These are phyloP conservation scores for Syrphus vitripennis DNA, from an alignment of 2,888 invertebrate species.

Conservation along the genomic window DNA sequence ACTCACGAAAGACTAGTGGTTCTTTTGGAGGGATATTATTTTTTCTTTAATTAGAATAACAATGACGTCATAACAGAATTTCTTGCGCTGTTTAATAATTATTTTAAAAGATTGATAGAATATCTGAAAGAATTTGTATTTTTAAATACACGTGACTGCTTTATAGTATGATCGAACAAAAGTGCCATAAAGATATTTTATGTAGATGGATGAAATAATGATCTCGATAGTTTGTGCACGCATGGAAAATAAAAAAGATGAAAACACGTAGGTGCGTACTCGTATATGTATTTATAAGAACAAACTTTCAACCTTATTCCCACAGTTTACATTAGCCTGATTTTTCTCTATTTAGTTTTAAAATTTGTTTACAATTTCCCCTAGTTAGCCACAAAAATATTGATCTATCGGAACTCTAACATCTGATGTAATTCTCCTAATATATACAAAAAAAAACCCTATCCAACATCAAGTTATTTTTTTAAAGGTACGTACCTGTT, in stretches of 20 bases:
- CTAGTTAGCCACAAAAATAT: conserved; percentile 32
- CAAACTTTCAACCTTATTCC: not conserved
- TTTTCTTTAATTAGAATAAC: conserved; percentile 5
- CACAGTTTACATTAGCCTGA: not conserved
- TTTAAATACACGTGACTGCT: conserved; percentile 37
- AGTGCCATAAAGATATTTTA: not conserved
- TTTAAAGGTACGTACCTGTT: conserved; percentile 87
- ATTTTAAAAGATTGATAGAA: not conserved
- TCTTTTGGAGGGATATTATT: conserved; percentile 4
- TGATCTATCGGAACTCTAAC: not conserved
- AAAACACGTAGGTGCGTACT: not conserved
- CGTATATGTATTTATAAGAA: not conserved
- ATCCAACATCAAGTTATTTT: not conserved
- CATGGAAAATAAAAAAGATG: conserved; percentile 10
- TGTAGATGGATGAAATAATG: conserved; percentile 15
- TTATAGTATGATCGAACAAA: conserved; percentile 11
- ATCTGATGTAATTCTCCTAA: not conserved
- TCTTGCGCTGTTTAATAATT: not conserved
- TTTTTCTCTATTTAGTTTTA: not conserved
- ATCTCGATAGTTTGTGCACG: conserved; percentile 5
- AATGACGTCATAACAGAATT: conserved; percentile 24
- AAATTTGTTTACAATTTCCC: not conserved
- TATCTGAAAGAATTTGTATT: not conserved
- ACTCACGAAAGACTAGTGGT: conserved; percentile 2
- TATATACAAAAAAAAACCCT: not conserved